phyloP scores from a whole-genome alignment of 2,888 invertebrate species.

The Ormia ochracea region DNA sequence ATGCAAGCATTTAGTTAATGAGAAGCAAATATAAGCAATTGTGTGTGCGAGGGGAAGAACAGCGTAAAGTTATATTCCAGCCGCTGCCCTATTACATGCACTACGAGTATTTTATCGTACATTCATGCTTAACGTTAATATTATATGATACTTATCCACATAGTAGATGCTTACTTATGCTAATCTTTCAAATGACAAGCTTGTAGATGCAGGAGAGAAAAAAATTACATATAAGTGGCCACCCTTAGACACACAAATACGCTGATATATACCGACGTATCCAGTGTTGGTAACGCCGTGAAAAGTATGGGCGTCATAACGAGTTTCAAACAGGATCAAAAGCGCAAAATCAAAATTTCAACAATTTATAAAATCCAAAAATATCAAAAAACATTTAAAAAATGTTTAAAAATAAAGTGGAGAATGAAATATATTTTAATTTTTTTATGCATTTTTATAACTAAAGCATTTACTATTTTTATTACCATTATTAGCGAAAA shows the following conservation, averaged over 20 bases:
- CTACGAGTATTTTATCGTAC: slow-evolving; percentile 14
- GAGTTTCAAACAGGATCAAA: no score
- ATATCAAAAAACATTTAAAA: no score
- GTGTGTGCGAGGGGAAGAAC: no score
- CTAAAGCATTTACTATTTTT: no score
- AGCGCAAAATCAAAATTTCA: no score
- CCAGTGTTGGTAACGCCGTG: no score
- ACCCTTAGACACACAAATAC: slow-evolving; percentile 50
- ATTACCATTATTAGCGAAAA: no score
- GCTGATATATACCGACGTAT: background rate
- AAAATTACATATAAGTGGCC: slow-evolving; percentile 51
- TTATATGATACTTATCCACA: slow-evolving; percentile 52
- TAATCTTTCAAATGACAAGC: slow-evolving; percentile 73
- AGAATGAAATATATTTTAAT: no score
- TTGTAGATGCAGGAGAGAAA: slow-evolving; percentile 28
- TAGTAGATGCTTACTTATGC: slow-evolving; percentile 66
- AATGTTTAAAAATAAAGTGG: no score
- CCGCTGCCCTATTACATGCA: background rate
- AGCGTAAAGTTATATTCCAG: slow-evolving; percentile 9
- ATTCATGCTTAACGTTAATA: slow-evolving; percentile 19
- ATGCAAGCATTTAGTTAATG: slow-evolving; percentile 35
- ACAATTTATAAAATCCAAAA: no score
- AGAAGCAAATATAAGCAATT: background rate
- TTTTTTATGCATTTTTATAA: no score
- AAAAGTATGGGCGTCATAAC: no score